These are phyloP conservation scores for Priocnemis perturbator DNA, from an alignment of 2,888 invertebrate genomes.

Conservation along the genomic window DNA sequence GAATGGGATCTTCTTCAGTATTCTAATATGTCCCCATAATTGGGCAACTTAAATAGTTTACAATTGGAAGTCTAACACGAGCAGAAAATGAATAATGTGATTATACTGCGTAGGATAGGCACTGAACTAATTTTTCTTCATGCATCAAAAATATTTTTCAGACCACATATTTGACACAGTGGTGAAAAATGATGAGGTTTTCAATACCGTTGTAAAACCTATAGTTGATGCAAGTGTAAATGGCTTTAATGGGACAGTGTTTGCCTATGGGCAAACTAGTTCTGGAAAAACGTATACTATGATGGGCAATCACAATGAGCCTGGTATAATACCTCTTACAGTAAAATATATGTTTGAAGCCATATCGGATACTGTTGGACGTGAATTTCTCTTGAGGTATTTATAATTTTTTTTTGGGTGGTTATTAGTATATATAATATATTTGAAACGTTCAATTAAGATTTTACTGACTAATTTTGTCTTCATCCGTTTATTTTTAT, in stretches of 20 bases:
- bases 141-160: slow-evolving; percentile 68
- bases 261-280: slow-evolving; percentile 94
- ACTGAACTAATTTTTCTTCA: too few species aligned
- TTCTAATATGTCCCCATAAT: too few species aligned
- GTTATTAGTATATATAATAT: background rate
- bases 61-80: too few species aligned
- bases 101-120: too few species aligned
- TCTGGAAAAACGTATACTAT: slow-evolving; percentile 93
- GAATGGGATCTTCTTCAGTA: too few species aligned
- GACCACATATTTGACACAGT: slow-evolving; percentile 84
- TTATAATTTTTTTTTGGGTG: background rate
- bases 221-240: slow-evolving; percentile 83
- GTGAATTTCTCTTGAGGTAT: slow-evolving; percentile 86
- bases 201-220: slow-evolving; percentile 82
- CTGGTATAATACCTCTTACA: slow-evolving; percentile 86
- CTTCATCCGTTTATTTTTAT: background rate
- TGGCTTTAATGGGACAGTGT: slow-evolving; percentile 91
- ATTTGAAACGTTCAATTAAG: background rate
- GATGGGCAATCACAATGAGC: slow-evolving; percentile 82
- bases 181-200: slow-evolving; percentile 80
- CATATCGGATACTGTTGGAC: slow-evolving; percentile 79
- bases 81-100: too few species aligned
- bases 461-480: background rate
- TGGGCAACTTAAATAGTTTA: too few species aligned
- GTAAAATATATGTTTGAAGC: slow-evolving; percentile 83